Evolutionary conservation across 2,113 vertebrate species (phyloP).

Genomic region (Neodon shergylaensis): DNA sequence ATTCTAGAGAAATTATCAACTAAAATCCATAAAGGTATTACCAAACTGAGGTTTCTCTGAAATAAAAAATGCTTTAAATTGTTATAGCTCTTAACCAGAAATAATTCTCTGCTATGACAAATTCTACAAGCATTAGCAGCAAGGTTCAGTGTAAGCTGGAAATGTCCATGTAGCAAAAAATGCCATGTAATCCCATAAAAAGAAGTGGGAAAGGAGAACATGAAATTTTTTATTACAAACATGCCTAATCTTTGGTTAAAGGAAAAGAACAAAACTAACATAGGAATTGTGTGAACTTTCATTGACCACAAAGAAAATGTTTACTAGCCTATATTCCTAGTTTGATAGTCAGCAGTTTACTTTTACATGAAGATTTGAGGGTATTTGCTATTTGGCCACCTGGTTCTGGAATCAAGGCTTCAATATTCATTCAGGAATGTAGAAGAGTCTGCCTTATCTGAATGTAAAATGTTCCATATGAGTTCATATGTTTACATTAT

Average conservation of each 20-base stretch:
- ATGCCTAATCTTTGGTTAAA: background rate
- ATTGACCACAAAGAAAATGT: background rate
- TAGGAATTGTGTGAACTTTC: fast-evolving
- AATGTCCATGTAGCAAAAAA: background rate
- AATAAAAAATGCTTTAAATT: background rate
- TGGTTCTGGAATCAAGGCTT: background rate
- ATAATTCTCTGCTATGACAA: background rate
- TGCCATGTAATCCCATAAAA: background rate
- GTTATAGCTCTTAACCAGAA: background rate
- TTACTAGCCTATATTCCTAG: background rate
- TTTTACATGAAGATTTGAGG: background rate
- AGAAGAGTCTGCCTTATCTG: background rate
- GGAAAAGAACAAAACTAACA: background rate
- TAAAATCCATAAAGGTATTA: background rate
- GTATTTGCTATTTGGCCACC: background rate
- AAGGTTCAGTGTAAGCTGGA: background rate
- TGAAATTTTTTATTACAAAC: background rate
- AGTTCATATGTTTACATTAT: background rate
- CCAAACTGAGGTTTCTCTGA: background rate
- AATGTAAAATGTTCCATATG: background rate
- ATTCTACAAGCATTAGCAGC: fast-evolving
- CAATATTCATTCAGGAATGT: background rate
- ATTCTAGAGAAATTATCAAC: background rate
- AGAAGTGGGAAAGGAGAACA: background rate
- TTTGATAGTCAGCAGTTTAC: background rate